Conservation (phyloP, 1,140 invertebrate species). For the Kradibia gibbosae region DNA sequence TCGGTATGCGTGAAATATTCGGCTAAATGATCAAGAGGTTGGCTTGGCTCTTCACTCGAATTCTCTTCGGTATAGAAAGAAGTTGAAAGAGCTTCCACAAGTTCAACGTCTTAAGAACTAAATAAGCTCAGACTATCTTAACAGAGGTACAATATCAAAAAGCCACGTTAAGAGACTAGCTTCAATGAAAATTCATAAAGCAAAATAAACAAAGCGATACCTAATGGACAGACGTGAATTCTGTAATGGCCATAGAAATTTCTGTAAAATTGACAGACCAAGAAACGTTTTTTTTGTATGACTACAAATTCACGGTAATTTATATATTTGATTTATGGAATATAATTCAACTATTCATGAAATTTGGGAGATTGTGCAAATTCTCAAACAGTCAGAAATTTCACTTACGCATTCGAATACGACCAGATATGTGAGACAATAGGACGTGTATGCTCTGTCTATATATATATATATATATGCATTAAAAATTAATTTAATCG, state of each 20-base stretch:
- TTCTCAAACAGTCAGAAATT: not conserved
- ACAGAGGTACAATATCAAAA: not conserved
- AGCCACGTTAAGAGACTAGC: not conserved
- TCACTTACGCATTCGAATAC: not conserved
- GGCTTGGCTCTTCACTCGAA: not conserved
- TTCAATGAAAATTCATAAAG: slow-evolving; percentile 3
- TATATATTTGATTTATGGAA: not conserved
- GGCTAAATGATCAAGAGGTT: slow-evolving; percentile 13
- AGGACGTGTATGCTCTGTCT: too few relatives aligned
- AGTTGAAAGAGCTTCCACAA: not conserved
- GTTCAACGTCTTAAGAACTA: slow-evolving; percentile 11
- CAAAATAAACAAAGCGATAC: not conserved
- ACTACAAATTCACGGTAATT: not conserved
- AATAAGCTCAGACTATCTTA: slow-evolving; percentile 8
- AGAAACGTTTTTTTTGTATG: slow-evolving; percentile 5
- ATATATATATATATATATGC: too few relatives aligned
- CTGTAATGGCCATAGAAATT: not conserved
- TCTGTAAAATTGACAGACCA: not conserved
- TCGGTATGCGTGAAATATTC: slow-evolving; percentile 38
- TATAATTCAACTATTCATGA: not conserved
- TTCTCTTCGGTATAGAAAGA: slow-evolving; percentile 16
- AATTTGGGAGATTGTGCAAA: not conserved
- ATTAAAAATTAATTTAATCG: too few relatives aligned
- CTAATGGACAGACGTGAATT: not conserved
- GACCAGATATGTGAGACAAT: not conserved